These are phyloP conservation scores for Fregata magnificens DNA, from an alignment of 2,113 vertebrate genomes.

Conservation along the genomic window DNA sequence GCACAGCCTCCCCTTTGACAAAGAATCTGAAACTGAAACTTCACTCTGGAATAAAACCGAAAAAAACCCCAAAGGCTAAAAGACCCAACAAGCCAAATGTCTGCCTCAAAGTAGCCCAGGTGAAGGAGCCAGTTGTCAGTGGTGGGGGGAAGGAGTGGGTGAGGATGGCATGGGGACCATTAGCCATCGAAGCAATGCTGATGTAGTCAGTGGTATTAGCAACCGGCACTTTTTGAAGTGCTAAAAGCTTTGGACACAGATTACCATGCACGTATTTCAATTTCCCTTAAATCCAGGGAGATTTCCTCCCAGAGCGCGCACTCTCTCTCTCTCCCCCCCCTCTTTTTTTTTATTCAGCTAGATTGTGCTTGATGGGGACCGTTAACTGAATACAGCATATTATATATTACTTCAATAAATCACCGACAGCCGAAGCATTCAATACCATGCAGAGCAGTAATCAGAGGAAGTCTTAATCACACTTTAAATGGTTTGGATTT, in stretches of 20 bases:
- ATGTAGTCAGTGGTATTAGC: neutral
- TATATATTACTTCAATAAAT: slow-evolving; percentile 59
- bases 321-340: neutral
- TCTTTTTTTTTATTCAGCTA: neutral
- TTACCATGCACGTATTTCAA: slow-evolving; percentile 16
- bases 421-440: slow-evolving; percentile 9
- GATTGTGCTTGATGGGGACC: slow-evolving; percentile 41
- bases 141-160: neutral
- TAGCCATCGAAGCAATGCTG: neutral
- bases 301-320: neutral
- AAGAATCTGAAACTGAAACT: neutral
- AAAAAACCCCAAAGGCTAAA: neutral
- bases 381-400: slow-evolving; percentile 49
- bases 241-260: slow-evolving; percentile 47
- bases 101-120: neutral
- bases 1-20: neutral
- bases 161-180: neutral
- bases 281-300: slow-evolving; percentile 44
- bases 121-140: neutral
- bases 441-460: slow-evolving; percentile 49
- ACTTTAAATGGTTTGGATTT: slow-evolving; percentile 58
- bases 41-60: neutral
- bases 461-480: slow-evolving; percentile 63
- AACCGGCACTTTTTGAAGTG: slow-evolving; percentile 9
- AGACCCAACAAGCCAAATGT: neutral